A percentile compares a stretch with the other conserved stretches of the same genome.
Conservation (phyloP, 1,140 invertebrate species). For the Carposina sasakii region DNA sequence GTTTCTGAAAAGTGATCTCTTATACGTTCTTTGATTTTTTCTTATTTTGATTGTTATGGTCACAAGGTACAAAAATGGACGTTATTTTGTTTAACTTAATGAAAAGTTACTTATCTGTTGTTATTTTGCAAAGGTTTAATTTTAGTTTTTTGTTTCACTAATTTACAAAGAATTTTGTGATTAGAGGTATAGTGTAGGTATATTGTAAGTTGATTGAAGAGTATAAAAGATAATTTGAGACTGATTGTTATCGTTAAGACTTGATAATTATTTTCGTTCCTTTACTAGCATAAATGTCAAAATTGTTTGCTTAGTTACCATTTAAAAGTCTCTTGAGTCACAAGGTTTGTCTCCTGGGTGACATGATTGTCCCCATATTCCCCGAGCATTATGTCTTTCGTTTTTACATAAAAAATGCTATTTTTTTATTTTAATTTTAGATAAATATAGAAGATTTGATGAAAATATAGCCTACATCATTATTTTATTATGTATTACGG, state of each 20-base stretch:
- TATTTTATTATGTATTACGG: not conserved
- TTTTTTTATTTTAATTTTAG: not conserved
- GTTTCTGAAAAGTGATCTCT: slow-evolving; percentile 1
- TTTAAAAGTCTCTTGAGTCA: not conserved
- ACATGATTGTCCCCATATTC: not conserved
- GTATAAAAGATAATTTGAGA: not conserved
- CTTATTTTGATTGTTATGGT: not conserved
- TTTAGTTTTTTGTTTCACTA: not conserved
- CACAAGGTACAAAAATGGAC: not conserved
- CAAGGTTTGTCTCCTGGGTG: not conserved
- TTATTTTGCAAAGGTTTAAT: not conserved
- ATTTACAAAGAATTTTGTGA: not conserved
- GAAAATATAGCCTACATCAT: not conserved
- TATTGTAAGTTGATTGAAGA: not conserved
- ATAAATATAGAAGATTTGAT: not conserved
- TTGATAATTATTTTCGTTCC: not conserved
- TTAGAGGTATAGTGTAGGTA: not conserved
- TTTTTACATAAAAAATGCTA: not conserved
- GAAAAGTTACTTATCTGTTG: not conserved
- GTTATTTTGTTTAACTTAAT: not conserved
- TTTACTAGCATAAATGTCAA: not conserved
- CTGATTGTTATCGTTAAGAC: not conserved
- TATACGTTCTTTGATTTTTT: not conserved
- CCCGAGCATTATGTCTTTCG: not conserved
- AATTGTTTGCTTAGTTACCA: not conserved